phyloP scores from a whole-genome alignment of 2,888 invertebrate species.

The Diadegma fenestrale region DNA sequence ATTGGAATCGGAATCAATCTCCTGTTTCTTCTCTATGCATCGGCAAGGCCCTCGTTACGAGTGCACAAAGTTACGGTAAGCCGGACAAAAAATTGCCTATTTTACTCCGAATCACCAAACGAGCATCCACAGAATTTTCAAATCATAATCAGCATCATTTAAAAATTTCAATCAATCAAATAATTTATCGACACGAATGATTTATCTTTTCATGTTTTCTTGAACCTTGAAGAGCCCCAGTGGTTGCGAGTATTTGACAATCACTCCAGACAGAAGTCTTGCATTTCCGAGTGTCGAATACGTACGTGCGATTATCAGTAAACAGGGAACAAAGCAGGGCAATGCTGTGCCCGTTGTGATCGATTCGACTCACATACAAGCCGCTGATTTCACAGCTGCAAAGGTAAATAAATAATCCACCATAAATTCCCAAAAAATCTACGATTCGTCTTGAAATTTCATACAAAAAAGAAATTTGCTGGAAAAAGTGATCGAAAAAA shows the following conservation, averaged over 20 bases:
- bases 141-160: neutral
- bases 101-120: neutral
- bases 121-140: neutral
- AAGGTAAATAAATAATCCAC: conserved; percentile 84
- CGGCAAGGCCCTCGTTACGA: conserved; percentile 88
- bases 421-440: neutral
- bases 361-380: conserved; percentile 88
- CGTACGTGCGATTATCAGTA: conserved; percentile 89
- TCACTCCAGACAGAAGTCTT: conserved; percentile 88
- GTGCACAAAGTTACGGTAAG: conserved; percentile 87
- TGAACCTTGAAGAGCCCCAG: conserved; percentile 84
- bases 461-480: neutral
- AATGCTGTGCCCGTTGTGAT: conserved; percentile 87
- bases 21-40: conserved; percentile 87
- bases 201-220: neutral
- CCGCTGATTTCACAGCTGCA: conserved; percentile 89
- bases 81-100: conserved; percentile 40
- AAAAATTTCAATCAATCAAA: neutral
- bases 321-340: conserved; percentile 88
- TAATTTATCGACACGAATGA: neutral
- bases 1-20: conserved; percentile 88
- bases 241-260: conserved; percentile 87
- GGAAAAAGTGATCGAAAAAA: neutral
- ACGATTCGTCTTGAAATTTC: neutral
- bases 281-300: conserved; percentile 89